Percentiles rank a stretch among this genome's conserved stretches.
These are phyloP conservation scores for Leucania comma DNA, from an alignment of 2,888 invertebrate species.

Conservation along the genomic window DNA sequence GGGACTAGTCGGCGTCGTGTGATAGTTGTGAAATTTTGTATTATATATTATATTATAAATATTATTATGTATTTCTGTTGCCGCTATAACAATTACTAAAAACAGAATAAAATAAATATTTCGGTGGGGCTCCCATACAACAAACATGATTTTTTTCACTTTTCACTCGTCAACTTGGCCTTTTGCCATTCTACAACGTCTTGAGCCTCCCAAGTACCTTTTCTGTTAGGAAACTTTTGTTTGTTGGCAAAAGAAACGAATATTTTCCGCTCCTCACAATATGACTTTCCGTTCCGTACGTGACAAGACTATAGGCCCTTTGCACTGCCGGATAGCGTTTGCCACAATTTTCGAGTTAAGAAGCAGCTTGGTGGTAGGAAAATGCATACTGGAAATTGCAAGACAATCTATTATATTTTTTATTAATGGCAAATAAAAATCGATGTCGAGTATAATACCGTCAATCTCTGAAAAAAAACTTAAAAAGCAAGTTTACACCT, in stretches of 20 bases:
- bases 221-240: neutral
- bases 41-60: too few species aligned
- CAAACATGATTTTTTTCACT: too few species aligned
- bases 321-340: neutral
- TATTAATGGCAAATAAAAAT: too few species aligned
- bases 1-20: too few species aligned
- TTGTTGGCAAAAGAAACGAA: neutral
- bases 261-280: neutral
- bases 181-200: neutral
- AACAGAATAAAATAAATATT: too few species aligned
- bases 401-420: neutral
- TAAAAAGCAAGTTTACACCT: too few species aligned
- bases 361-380: neutral
- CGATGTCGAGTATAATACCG: too few species aligned
- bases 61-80: too few species aligned
- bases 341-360: constrained; percentile 1
- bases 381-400: neutral
- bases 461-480: too few species aligned
- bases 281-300: neutral
- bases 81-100: too few species aligned
- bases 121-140: too few species aligned
- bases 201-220: neutral
- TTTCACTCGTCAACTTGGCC: neutral
- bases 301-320: constrained; percentile 11
- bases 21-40: too few species aligned